Percentiles rank a stretch among this genome's conserved stretches.
phyloP scores from a whole-genome alignment of 2,113 vertebrate species.

The Colistium nudipinnis region DNA sequence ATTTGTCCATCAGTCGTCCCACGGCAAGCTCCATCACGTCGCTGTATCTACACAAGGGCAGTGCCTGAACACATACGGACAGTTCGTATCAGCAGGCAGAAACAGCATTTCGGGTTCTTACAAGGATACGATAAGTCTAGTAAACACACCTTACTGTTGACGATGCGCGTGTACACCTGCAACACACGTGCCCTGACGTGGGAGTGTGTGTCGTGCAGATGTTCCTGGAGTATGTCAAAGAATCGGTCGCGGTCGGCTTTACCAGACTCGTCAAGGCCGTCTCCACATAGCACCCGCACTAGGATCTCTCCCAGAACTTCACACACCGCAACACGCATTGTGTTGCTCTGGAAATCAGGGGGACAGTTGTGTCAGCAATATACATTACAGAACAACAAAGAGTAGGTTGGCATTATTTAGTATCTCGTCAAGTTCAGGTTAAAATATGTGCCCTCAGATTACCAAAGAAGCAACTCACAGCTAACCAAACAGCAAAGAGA shows the following conservation, averaged over 20 bases:
- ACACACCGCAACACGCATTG: slow-evolving; percentile 90
- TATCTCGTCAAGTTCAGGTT: background rate
- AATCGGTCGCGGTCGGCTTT: slow-evolving; percentile 90
- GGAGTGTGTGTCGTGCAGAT: slow-evolving; percentile 86
- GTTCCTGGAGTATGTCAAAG: slow-evolving; percentile 89
- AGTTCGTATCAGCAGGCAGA: background rate
- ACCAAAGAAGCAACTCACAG: slow-evolving; percentile 73
- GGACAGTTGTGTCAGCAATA: background rate
- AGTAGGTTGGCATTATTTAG: background rate
- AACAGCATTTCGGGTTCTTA: background rate
- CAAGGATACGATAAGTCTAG: background rate
- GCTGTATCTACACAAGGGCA: slow-evolving; percentile 90
- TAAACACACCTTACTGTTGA: slow-evolving; percentile 87
- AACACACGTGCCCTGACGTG: slow-evolving; percentile 90
- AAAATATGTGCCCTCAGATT: slow-evolving; percentile 74
- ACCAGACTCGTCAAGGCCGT: slow-evolving; percentile 86
- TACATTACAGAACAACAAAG: background rate
- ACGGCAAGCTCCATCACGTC: slow-evolving; percentile 90
- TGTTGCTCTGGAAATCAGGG: slow-evolving; percentile 79
- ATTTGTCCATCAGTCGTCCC: slow-evolving; percentile 91
- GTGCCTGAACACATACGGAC: slow-evolving; percentile 77
- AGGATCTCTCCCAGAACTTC: slow-evolving; percentile 89
- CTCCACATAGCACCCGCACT: slow-evolving; percentile 87
- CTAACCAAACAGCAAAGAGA: slow-evolving; percentile 62
- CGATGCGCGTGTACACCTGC: slow-evolving; percentile 89